Percentiles rank a stretch among this genome's conserved stretches.
phyloP scores from a whole-genome alignment of 2,888 invertebrate genomes.

The Dioctria rufipes region DNA sequence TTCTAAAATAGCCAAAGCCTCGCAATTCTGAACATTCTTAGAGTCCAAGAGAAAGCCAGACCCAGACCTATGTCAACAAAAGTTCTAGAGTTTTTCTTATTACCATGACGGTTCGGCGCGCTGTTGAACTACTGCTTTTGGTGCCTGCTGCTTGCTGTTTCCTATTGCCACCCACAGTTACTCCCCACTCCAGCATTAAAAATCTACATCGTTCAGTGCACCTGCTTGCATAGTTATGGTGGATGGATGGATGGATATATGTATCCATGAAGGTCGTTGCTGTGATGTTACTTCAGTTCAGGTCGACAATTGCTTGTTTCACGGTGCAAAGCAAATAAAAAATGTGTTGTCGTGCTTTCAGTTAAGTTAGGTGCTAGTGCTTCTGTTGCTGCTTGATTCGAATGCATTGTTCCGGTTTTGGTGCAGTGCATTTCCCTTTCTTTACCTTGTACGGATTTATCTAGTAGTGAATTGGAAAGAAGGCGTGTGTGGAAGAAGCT shows the following conservation, averaged over 20 bases:
- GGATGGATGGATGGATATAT: neutral
- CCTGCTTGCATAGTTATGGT: neutral
- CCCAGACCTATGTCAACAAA: constrained; percentile 23
- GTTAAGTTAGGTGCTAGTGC: neutral
- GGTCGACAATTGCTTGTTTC: neutral
- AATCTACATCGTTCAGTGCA: neutral
- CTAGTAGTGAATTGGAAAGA: neutral
- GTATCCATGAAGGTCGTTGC: neutral
- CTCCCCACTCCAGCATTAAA: neutral
- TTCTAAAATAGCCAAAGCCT: constrained; percentile 4
- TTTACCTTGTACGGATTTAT: neutral
- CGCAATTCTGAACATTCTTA: neutral
- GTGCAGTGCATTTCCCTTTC: constrained; percentile 14
- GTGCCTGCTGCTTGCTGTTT: neutral
- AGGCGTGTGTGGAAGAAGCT: neutral
- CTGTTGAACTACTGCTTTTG: no score
- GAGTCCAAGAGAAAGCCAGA: neutral
- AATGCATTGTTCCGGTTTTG: constrained; percentile 45
- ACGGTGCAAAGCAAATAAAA: neutral
- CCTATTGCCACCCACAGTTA: neutral
- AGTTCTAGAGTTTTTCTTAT: neutral
- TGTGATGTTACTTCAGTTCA: constrained; percentile 13
- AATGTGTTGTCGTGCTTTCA: no score
- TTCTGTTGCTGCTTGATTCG: constrained; percentile 6
- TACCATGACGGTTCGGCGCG: neutral